Evolutionary conservation across 2,113 vertebrate species (phyloP).

Genomic region (Sinocyclocheilus anshuiensis): DNA sequence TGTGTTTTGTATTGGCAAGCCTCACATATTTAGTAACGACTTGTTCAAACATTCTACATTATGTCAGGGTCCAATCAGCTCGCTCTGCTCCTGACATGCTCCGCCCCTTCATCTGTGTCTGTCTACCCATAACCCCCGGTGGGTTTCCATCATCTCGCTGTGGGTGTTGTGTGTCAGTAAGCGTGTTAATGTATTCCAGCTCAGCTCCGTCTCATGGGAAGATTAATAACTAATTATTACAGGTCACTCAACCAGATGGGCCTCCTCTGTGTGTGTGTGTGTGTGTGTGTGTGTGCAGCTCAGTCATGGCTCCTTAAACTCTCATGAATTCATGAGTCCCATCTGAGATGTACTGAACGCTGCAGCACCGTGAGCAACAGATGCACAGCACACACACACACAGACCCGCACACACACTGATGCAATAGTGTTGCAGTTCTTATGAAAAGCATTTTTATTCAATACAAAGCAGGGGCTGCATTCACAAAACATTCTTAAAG

Average conservation of each 20-base stretch:
- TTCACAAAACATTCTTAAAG: too few species aligned
- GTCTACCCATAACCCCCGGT: not conserved
- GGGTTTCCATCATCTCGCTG: not conserved
- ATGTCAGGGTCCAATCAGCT: not conserved
- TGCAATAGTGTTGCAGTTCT: too few species aligned
- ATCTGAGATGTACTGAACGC: not conserved
- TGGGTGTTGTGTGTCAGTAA: constrained; percentile 7
- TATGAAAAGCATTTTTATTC: too few species aligned
- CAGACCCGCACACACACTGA: not conserved
- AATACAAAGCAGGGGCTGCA: too few species aligned
- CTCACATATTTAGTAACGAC: not conserved
- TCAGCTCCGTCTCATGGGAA: constrained; percentile 37
- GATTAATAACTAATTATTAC: constrained; percentile 43
- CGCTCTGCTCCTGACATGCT: not conserved
- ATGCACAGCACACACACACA: constrained; percentile 11
- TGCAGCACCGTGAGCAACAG: not conserved
- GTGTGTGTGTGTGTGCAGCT: constrained; percentile 11
- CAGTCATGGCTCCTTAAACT: not conserved
- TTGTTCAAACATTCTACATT: not conserved
- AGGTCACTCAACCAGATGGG: constrained; percentile 37
- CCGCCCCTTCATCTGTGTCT: not conserved
- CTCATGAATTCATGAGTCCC: constrained; percentile 14
- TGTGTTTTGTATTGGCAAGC: not conserved
- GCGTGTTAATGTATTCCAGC: constrained; percentile 38
- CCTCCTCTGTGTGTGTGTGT: constrained; percentile 17